Evolutionary conservation across 1,140 invertebrate species (phyloP).

Genomic region (Drosophila equinoxialis): DNA sequence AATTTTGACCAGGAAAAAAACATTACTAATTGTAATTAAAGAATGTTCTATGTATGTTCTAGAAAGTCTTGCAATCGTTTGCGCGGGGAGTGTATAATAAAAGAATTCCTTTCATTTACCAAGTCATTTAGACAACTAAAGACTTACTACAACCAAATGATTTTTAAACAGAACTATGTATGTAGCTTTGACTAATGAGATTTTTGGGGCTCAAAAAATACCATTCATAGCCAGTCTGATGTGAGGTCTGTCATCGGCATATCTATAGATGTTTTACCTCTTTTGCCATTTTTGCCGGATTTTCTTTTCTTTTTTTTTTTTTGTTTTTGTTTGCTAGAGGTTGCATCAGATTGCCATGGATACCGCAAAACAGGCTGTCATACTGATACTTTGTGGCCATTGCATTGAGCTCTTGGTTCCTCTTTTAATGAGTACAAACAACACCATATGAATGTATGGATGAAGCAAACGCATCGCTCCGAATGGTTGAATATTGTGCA

Average conservation of each 20-base stretch:
- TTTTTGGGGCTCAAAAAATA: background rate
- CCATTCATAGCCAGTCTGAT: background rate
- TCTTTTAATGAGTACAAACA: slow-evolving; percentile 1
- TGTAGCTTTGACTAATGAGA: background rate
- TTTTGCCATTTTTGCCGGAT: background rate
- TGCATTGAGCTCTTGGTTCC: background rate
- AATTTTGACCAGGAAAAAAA: too few species aligned
- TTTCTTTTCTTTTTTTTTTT: background rate
- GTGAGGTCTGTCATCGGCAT: background rate
- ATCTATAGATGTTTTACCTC: background rate
- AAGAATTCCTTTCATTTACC: too few species aligned
- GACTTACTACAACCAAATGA: too few species aligned
- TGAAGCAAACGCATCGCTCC: slow-evolving; percentile 12
- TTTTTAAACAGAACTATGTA: too few species aligned
- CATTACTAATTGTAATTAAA: too few species aligned
- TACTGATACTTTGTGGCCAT: slow-evolving; percentile 28
- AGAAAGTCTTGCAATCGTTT: too few species aligned
- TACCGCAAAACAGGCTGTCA: slow-evolving; percentile 19
- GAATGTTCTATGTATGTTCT: too few species aligned
- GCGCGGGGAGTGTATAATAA: too few species aligned
- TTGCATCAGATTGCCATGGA: slow-evolving; percentile 25
- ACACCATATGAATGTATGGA: too few species aligned
- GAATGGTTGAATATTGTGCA: slow-evolving; percentile 56
- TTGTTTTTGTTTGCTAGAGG: background rate
- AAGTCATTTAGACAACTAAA: too few species aligned